phyloP scores from a whole-genome alignment of 2,113 vertebrate genomes.

The Alethe diademata region DNA sequence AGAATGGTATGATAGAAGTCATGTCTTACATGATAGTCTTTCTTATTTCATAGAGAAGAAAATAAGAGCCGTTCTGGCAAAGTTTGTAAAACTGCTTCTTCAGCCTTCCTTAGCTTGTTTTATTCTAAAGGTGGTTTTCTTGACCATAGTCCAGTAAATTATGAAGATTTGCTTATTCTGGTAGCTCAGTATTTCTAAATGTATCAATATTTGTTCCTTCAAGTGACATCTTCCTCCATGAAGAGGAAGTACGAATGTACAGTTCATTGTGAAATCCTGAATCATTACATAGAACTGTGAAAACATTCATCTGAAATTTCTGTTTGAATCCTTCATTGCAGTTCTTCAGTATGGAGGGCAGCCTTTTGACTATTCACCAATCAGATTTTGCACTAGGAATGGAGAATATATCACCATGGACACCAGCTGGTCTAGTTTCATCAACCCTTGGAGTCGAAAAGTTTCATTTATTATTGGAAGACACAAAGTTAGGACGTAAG shows the following conservation, averaged over 20 bases:
- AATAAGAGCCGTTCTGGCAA: not conserved
- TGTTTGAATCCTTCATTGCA: slow-evolving; percentile 20
- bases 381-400: slow-evolving; percentile 89
- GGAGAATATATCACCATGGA: slow-evolving; percentile 93
- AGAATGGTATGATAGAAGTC: not conserved
- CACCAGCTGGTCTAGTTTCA: slow-evolving; percentile 96
- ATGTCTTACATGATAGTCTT: not conserved
- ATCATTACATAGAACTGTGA: accelerated
- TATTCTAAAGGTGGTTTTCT: not conserved
- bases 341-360: slow-evolving; percentile 90
- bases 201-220: not conserved
- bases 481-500: slow-evolving; percentile 96
- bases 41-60: not conserved
- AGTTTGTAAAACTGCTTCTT: not conserved
- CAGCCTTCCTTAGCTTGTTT: not conserved
- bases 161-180: not conserved
- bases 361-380: slow-evolving; percentile 91
- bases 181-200: not conserved
- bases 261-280: not conserved
- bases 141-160: not conserved
- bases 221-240: not conserved
- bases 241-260: not conserved
- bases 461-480: slow-evolving; percentile 94
- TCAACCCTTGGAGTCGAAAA: slow-evolving; percentile 96
- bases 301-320: not conserved